Base-by-base conservation (phyloP, 2,888 invertebrate genomes). In the Seira ritae region DNA sequence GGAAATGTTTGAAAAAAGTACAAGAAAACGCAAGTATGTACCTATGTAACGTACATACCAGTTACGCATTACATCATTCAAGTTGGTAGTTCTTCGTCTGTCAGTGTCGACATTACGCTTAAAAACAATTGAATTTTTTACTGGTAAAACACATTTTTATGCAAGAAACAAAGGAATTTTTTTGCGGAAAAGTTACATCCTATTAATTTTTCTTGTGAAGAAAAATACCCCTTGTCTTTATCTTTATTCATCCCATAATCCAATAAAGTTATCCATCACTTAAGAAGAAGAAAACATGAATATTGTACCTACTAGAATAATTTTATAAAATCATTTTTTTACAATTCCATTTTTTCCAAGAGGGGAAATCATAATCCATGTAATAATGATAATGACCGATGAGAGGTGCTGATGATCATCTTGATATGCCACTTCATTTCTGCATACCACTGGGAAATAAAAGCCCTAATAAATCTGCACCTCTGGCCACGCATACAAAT, bases 71-170 rank as follows among this genome's bases (percentile, higher is more conserved):
- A 31, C 31, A 31, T 31, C 31, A 31, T 31, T 31, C 31, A 31
- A 31, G 3, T 31, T 8, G 8, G 8, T 31, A n/a, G n/a, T 31
- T 31, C 2, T 8, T 31, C 2, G 31, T 31, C 3, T 31, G 31
- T n/a, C n/a, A n/a, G 68, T 76, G 76, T 68, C 76, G 76, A 76
- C 68, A 60, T 67, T 19, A 60, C 24, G 24, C 50, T 55, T 69
- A 60, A 76, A 66, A 55, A 75, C 23, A 23, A 31, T 31, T 4
- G 31, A 31, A 31, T 31, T 31, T 31, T 31, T 31, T 31, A 31
- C 31, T 31, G 31, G 31, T 31, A 31, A 31, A 31, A 31, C 31
- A 31, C 31, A 24, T 17, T 74, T 66, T 65, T 66, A 23, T 42
- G 1, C 65, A 42, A n/a, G 65, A 65, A 22, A 55, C 4, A 12